A percentile compares a stretch with the other conserved stretches of the same genome.
These are phyloP conservation scores for Lycaon pictus DNA, from an alignment of 2,113 vertebrate genomes.

Conservation along the genomic window DNA sequence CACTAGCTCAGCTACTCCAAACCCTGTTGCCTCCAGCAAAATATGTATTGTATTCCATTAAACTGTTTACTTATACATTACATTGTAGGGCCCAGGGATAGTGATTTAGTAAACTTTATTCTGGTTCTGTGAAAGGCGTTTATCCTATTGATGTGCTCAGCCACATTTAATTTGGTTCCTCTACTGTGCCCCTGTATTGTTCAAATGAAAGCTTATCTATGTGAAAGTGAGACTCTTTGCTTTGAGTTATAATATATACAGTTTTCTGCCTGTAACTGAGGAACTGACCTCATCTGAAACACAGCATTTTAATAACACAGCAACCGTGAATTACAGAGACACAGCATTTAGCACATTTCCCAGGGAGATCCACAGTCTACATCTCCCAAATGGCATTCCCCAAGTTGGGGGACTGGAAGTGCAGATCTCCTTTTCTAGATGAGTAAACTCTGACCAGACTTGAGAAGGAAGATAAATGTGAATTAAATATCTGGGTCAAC, in stretches of 20 bases:
- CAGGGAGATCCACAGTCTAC: background rate
- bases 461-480: background rate
- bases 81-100: background rate
- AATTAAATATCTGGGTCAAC: background rate
- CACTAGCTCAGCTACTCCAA: background rate
- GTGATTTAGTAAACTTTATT: background rate
- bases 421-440: background rate
- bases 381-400: background rate
- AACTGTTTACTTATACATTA: background rate
- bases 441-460: background rate
- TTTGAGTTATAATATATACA: background rate
- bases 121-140: background rate
- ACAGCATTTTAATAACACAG: background rate
- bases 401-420: background rate
- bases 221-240: background rate
- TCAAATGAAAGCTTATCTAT: background rate
- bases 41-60: background rate
- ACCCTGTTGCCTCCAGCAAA: background rate
- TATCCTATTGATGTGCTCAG: background rate
- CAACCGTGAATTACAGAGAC: background rate
- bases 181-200: background rate
- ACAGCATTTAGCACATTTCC: background rate
- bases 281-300: conserved; percentile 3
- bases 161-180: background rate
- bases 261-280: background rate